Evolutionary conservation across 1,140 invertebrate genomes (phyloP).

Genomic region (Oppia nitens): DNA sequence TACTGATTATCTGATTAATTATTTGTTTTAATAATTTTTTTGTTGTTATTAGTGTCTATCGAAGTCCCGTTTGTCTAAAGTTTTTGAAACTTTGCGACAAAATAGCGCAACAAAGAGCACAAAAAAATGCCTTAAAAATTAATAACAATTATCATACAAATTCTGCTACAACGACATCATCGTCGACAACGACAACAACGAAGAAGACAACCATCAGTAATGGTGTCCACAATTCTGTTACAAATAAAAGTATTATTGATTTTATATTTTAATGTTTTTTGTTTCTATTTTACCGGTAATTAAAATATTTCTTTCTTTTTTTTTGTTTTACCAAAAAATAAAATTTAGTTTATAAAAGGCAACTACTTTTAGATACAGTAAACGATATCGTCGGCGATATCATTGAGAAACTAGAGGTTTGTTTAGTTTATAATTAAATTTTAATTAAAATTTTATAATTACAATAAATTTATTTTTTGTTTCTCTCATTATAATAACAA

Average conservation of each 20-base stretch:
- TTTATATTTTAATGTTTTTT: no score
- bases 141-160: no score
- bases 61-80: constrained; percentile 10
- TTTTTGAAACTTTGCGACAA: constrained; percentile 13
- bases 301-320: no score
- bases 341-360: background rate
- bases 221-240: no score
- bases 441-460: background rate
- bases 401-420: background rate
- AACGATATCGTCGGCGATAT: background rate
- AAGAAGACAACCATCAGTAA: no score
- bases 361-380: background rate
- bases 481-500: no score
- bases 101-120: background rate
- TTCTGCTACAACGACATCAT: no score
- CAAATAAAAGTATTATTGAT: no score
- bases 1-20: background rate
- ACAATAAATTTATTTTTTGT: no score
- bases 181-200: no score
- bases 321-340: no score
- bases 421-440: background rate
- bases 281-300: no score
- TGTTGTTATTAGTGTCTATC: background rate
- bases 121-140: background rate
- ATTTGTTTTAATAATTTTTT: background rate